These are phyloP conservation scores for Trachemys scripta DNA, from an alignment of 2,113 vertebrate genomes.

Conservation along the genomic window DNA sequence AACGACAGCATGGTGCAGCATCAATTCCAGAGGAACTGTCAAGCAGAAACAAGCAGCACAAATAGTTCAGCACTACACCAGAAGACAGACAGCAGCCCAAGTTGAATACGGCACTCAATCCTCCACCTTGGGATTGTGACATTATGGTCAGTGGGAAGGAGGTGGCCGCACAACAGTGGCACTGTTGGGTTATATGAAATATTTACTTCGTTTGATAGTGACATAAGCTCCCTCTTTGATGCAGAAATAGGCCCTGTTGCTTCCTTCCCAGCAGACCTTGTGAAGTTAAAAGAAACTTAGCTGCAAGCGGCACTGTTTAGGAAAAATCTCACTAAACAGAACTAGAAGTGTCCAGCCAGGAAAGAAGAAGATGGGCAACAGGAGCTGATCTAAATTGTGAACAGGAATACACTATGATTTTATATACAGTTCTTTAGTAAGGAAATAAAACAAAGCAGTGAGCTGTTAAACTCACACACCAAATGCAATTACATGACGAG, in stretches of 20 bases:
- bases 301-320: background rate
- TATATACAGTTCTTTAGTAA: background rate
- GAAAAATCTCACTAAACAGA: background rate
- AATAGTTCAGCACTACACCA: rapidly evolving
- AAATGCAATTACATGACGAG: background rate
- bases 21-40: background rate
- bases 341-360: background rate
- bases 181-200: background rate
- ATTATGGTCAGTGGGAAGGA: background rate
- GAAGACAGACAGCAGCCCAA: background rate
- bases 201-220: background rate
- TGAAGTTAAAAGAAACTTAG: background rate
- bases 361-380: background rate
- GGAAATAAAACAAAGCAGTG: background rate
- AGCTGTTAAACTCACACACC: background rate
- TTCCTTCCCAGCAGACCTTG: background rate
- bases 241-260: background rate
- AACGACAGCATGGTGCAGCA: background rate
- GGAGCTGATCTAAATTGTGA: background rate
- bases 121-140: background rate
- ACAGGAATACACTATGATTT: background rate
- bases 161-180: background rate
- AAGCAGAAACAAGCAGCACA: background rate
- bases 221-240: background rate
- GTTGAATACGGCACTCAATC: background rate